Evolutionary conservation across 1,140 invertebrate species (phyloP).

Genomic region (Formica selysi): DNA sequence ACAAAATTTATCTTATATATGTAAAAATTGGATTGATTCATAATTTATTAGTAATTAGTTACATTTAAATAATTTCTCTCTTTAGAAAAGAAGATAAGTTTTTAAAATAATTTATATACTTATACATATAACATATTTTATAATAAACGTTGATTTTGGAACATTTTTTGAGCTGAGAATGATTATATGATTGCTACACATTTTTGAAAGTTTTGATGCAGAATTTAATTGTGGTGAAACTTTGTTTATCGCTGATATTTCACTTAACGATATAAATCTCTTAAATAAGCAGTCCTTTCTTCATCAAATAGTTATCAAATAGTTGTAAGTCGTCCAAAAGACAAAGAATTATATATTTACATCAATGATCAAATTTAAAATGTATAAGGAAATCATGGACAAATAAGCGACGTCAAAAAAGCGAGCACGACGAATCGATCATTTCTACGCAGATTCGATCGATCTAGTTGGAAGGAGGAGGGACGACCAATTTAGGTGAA

Average conservation of each 20-base stretch:
- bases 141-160: no score
- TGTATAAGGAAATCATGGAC: neutral
- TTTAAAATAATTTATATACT: no score
- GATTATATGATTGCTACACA: no score
- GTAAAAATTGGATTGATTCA: neutral
- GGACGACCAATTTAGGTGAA: neutral
- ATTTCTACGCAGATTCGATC: conserved; percentile 31
- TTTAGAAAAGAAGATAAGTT: no score
- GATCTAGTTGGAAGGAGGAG: neutral
- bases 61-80: no score
- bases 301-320: neutral
- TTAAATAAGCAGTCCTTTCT: neutral
- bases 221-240: no score
- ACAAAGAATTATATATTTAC: neutral
- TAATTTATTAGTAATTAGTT: neutral
- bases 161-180: no score
- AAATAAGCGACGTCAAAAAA: conserved; percentile 4
- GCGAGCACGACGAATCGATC: neutral
- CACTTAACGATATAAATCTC: neutral
- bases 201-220: no score
- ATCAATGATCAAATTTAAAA: neutral
- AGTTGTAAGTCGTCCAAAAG: neutral
- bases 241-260: no score
- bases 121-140: no score
- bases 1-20: neutral